Evolutionary conservation across 2,113 vertebrate species (phyloP).

Genomic region (Engystomops pustulosus): DNA sequence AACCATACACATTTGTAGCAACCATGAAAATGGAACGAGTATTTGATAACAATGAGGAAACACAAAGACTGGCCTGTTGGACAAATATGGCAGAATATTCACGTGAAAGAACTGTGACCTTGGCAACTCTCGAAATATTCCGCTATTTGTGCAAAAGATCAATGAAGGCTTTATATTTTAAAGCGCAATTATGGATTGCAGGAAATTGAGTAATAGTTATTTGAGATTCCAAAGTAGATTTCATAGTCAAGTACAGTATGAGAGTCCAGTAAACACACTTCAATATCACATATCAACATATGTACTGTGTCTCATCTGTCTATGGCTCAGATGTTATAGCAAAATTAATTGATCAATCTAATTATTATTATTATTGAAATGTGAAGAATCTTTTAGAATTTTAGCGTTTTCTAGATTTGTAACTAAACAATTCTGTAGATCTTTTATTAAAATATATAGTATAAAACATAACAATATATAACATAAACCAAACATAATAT

Average conservation of each 20-base stretch:
- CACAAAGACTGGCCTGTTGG: not conserved
- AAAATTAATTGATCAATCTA: too few relatives aligned
- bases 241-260: not conserved
- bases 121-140: conserved; percentile 5
- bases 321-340: too few relatives aligned
- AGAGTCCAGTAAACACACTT: not conserved
- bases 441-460: too few relatives aligned
- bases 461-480: too few relatives aligned
- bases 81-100: not conserved
- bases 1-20: conserved; percentile 52
- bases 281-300: not conserved
- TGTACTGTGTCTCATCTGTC: not conserved
- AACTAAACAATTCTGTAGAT: too few relatives aligned
- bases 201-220: not conserved
- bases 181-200: not conserved
- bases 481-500: too few relatives aligned
- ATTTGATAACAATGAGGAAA: conserved; percentile 34
- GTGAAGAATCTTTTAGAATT: too few relatives aligned
- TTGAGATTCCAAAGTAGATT: not conserved
- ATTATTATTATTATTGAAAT: too few relatives aligned
- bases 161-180: not conserved
- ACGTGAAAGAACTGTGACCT: conserved; percentile 24
- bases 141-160: not conserved
- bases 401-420: too few relatives aligned
- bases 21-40: conserved; percentile 51